Conservation (phyloP, 2,113 vertebrate species). For the Dromiciops gliroides region DNA sequence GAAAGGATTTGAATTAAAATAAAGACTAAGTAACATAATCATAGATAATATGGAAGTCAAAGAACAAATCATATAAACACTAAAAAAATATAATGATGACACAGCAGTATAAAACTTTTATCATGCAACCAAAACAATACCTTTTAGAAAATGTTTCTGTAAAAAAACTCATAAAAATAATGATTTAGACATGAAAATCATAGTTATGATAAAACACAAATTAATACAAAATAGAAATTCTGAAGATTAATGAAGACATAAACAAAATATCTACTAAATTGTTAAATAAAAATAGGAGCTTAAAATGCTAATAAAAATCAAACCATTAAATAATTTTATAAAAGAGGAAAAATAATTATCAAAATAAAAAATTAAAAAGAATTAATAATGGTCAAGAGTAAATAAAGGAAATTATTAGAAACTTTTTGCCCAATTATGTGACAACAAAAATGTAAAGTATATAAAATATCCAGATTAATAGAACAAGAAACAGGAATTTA, state of each 20-base stretch:
- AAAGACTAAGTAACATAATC: background rate
- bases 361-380: background rate
- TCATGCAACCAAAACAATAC: background rate
- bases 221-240: background rate
- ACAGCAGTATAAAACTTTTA: background rate
- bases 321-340: background rate
- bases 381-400: too few species aligned
- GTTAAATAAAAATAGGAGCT: background rate
- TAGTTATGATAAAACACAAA: background rate
- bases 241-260: background rate
- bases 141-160: background rate
- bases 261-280: background rate
- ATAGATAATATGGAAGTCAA: background rate
- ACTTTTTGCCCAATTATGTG: too few species aligned
- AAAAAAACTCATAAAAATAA: too few species aligned
- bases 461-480: background rate
- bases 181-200: too few species aligned
- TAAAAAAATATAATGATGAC: background rate
- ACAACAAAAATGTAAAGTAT: too few species aligned
- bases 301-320: background rate
- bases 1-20: too few species aligned
- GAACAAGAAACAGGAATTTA: background rate
- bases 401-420: too few species aligned
- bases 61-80: background rate
- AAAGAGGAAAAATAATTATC: background rate